phyloP scores from a whole-genome alignment of 2,888 invertebrate species.

The Rhagonycha fulva region DNA sequence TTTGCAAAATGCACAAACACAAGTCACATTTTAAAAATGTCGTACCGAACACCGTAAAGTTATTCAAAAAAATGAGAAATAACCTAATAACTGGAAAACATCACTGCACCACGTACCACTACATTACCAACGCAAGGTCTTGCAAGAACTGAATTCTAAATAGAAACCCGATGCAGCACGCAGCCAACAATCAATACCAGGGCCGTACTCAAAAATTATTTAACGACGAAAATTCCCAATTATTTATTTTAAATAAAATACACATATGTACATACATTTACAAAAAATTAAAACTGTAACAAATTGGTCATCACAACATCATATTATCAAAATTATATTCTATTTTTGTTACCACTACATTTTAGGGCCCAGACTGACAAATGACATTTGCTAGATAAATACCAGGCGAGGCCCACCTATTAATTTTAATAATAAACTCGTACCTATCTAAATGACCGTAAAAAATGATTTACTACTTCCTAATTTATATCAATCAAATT shows the following conservation, averaged over 20 bases:
- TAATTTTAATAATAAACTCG: not conserved
- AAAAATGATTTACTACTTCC: not conserved
- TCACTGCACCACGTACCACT: not conserved
- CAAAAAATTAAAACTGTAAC: not conserved
- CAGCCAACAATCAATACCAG: constrained; percentile 22
- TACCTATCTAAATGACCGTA: not conserved
- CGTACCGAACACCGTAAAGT: not conserved
- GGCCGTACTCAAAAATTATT: constrained; percentile 8
- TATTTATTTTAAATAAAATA: not conserved
- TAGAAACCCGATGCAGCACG: constrained; percentile 18
- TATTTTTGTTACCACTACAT: not conserved
- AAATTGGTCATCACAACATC: not conserved
- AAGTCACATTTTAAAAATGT: constrained; percentile 28
- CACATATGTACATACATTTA: not conserved
- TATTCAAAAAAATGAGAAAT: not conserved
- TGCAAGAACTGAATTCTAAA: constrained; percentile 29
- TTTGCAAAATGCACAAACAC: constrained; percentile 30
- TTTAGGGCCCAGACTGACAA: not conserved
- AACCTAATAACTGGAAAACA: not conserved
- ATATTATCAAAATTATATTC: not conserved
- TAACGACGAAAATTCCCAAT: not conserved
- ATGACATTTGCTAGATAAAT: not conserved
- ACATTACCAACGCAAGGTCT: not conserved
- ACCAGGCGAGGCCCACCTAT: not conserved
- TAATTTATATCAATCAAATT: not conserved